These are phyloP conservation scores for Dicycla oo DNA, from an alignment of 2,888 invertebrate genomes.

Conservation along the genomic window DNA sequence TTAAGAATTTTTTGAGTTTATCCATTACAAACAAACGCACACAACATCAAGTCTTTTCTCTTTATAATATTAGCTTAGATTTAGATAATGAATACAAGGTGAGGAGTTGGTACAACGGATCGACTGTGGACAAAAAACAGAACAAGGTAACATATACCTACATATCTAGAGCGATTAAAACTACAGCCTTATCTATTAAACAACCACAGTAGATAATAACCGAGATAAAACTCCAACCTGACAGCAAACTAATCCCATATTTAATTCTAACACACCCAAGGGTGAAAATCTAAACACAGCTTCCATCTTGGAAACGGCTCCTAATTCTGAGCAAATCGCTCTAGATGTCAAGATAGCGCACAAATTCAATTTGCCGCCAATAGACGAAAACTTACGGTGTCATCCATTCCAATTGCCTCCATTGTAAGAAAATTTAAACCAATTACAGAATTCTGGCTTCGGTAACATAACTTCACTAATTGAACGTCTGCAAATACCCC, in stretches of 20 bases:
- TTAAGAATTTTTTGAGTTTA: no score
- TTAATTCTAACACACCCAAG: slow-evolving; percentile 29
- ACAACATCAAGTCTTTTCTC: no score
- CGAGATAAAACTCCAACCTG: slow-evolving; percentile 7
- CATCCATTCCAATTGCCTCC: slow-evolving; percentile 55
- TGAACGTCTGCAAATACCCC: slow-evolving; percentile 43
- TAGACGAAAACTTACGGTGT: slow-evolving; percentile 55
- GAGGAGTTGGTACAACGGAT: background rate
- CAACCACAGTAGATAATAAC: background rate
- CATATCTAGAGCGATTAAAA: background rate
- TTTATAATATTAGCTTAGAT: no score
- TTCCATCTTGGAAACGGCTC: slow-evolving; percentile 32
- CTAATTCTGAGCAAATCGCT: slow-evolving; percentile 42
- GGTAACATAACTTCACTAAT: slow-evolving; percentile 45
- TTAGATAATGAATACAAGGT: background rate
- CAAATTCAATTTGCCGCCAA: slow-evolving; percentile 61
- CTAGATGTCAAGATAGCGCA: slow-evolving; percentile 53
- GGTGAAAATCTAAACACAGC: slow-evolving; percentile 47
- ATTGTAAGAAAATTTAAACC: slow-evolving; percentile 55
- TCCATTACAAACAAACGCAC: no score
- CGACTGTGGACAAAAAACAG: background rate
- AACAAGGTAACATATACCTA: no score
- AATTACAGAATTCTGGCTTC: slow-evolving; percentile 41
- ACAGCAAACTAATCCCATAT: slow-evolving; percentile 36
- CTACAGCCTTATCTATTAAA: background rate